Conservation (phyloP, 2,797 vertebrate species). For the Clarias pachynema region DNA sequence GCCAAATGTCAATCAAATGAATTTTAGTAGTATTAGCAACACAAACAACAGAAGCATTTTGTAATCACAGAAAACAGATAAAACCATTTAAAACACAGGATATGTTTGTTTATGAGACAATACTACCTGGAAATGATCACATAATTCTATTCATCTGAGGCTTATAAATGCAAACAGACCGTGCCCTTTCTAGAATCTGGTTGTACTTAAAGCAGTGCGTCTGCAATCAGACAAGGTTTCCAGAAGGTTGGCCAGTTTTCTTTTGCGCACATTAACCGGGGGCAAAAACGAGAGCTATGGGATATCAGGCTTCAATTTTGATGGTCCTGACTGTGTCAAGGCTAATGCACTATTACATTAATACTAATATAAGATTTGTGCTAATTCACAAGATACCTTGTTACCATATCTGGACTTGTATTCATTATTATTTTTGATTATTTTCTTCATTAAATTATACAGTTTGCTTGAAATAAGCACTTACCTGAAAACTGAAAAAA, state of each 20-base stretch:
- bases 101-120: slow-evolving; percentile 23
- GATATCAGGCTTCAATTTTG: slow-evolving; percentile 16
- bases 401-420: not conserved
- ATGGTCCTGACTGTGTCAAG: not conserved
- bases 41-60: slow-evolving; percentile 29
- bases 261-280: slow-evolving; percentile 34
- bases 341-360: not conserved
- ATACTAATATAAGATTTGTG: not conserved
- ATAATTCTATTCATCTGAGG: slow-evolving; percentile 57
- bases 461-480: not conserved
- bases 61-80: slow-evolving; percentile 17
- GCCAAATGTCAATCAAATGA: slow-evolving; percentile 3
- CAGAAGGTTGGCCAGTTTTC: slow-evolving; percentile 31
- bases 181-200: slow-evolving; percentile 48
- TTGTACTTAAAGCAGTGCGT: slow-evolving; percentile 56
- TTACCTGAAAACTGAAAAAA: not conserved
- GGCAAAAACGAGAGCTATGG: not conserved
- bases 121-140: slow-evolving; percentile 52
- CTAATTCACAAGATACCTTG: slow-evolving; percentile 6
- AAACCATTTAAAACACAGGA: slow-evolving; percentile 20
- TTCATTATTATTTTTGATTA: not conserved
- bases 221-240: slow-evolving; percentile 50
- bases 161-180: slow-evolving; percentile 55
- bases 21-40: slow-evolving; percentile 26
- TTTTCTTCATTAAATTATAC: not conserved